Conservation (phyloP, 2,888 invertebrate genomes). For the Opisthograptis luteolata region DNA sequence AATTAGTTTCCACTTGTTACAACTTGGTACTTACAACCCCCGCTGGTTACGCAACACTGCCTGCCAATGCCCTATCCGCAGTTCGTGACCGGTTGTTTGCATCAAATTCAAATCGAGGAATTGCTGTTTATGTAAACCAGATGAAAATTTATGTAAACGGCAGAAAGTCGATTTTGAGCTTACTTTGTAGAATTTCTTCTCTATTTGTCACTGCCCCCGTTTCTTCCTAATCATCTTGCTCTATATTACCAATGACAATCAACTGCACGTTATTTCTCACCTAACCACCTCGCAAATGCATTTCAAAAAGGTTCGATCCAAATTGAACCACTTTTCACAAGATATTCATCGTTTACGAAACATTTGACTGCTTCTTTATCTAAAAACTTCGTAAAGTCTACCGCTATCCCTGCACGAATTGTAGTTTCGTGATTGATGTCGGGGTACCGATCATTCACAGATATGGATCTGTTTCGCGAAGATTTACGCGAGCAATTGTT, state of each 20-base stretch:
- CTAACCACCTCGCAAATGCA: background rate
- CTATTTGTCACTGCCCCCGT: too few species aligned
- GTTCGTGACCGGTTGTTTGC: constrained; percentile 4
- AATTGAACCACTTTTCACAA: background rate
- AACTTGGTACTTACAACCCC: too few species aligned
- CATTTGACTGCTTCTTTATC: background rate
- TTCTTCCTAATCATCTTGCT: too few species aligned
- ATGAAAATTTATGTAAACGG: too few species aligned
- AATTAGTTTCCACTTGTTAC: constrained; percentile 1
- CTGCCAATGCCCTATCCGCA: constrained; percentile 13
- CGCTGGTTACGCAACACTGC: constrained; percentile 17
- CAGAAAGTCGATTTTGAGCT: too few species aligned
- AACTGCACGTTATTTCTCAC: too few species aligned
- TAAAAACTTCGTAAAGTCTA: background rate
- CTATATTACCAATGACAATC: too few species aligned
- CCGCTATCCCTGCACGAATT: background rate
- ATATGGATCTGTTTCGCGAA: constrained; percentile 28
- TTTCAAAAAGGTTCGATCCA: background rate
- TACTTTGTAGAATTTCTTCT: too few species aligned
- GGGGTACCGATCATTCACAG: constrained; percentile 26
- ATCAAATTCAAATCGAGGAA: background rate
- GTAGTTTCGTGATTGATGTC: constrained; percentile 21
- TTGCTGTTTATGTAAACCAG: background rate
- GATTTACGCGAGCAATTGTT: constrained; percentile 30
- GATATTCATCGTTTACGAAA: background rate